These are phyloP conservation scores for Euplexia lucipara DNA, from an alignment of 2,888 invertebrate genomes.

Conservation along the genomic window DNA sequence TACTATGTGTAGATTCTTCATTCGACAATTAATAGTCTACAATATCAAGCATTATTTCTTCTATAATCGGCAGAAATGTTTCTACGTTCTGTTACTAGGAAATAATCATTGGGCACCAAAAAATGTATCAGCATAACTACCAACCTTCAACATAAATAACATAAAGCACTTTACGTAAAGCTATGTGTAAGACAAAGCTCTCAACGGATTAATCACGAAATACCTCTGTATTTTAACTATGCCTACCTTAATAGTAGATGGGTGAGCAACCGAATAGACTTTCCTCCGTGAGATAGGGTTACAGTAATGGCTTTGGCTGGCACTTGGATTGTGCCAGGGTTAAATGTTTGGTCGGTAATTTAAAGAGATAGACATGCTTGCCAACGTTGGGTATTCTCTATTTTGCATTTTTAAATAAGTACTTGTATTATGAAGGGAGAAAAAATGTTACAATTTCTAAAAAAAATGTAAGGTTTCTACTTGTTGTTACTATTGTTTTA, in stretches of 20 bases:
- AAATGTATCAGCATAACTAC: no score
- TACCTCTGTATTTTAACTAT: constrained; percentile 52
- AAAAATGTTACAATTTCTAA: no score
- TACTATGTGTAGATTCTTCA: no score
- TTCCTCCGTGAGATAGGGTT: constrained; percentile 49
- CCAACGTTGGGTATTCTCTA: neutral
- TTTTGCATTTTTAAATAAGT: neutral
- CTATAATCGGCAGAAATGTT: no score
- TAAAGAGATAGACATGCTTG: constrained; percentile 24
- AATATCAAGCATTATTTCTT: no score
- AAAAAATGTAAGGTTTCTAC: no score
- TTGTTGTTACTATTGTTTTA: no score
- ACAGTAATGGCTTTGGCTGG: constrained; percentile 52
- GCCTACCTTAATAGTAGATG: constrained; percentile 14
- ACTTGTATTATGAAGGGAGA: no score
- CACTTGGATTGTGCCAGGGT: constrained; percentile 41
- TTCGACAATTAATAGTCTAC: no score
- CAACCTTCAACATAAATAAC: neutral
- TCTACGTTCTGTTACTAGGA: no score
- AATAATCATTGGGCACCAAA: no score
- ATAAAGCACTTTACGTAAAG: constrained; percentile 23
- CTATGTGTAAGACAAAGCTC: constrained; percentile 26
- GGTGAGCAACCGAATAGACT: constrained; percentile 45
- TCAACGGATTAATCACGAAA: constrained; percentile 54
- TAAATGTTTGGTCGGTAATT: constrained; percentile 43